These are phyloP conservation scores for Pogonomyrmex californicus DNA, from an alignment of 1,140 invertebrate genomes.

Conservation along the genomic window DNA sequence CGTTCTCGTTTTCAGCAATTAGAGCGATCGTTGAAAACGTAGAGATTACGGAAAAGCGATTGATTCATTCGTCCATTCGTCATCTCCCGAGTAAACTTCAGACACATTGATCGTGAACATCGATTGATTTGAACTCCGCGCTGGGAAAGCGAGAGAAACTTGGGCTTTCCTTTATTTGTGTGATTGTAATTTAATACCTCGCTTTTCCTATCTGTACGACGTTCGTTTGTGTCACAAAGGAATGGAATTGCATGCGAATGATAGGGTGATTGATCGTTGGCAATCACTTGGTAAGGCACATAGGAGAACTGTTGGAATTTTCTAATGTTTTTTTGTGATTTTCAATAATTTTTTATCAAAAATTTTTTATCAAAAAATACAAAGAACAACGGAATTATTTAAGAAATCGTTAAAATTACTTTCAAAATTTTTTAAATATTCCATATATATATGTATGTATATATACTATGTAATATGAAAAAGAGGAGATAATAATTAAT, in stretches of 20 bases:
- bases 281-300: slow-evolving; percentile 28
- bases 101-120: too few relatives aligned
- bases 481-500: background rate
- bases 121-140: background rate
- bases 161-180: background rate
- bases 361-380: background rate
- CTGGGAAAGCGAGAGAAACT: background rate
- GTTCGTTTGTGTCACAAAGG: slow-evolving; percentile 15
- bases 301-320: background rate
- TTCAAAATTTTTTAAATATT: background rate
- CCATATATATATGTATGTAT: background rate
- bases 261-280: background rate
- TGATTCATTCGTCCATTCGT: background rate
- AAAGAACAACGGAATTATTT: background rate
- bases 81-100: background rate
- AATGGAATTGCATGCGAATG: slow-evolving; percentile 52
- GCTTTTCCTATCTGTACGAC: slow-evolving; percentile 31
- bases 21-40: background rate
- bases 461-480: too few relatives aligned
- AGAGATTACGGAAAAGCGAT: slow-evolving; percentile 25
- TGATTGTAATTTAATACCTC: background rate
- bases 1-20: background rate
- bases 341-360: background rate
- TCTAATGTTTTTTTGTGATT: background rate
- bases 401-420: background rate